These are phyloP conservation scores for Propithecus perrieri DNA, from an alignment of 2,797 vertebrate genomes.

Conservation along the genomic window DNA sequence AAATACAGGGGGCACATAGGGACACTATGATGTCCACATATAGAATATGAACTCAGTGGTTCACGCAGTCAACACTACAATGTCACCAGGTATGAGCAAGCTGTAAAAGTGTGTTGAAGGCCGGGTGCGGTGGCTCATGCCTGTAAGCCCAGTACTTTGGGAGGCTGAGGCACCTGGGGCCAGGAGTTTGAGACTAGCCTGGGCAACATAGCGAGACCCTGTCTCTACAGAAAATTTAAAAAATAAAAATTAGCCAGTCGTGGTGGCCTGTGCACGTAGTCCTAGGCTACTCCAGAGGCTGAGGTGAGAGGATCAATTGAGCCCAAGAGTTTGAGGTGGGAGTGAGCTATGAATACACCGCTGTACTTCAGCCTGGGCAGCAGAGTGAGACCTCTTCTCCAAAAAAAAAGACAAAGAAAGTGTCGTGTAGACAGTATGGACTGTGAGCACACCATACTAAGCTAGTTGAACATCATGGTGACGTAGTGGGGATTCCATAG, in stretches of 20 bases:
- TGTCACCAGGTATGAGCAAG: background rate
- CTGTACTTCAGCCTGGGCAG: background rate
- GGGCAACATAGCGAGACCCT: background rate
- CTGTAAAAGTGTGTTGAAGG: background rate
- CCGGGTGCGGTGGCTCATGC: background rate
- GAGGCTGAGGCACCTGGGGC: background rate
- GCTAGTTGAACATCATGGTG: background rate
- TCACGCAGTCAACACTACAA: background rate
- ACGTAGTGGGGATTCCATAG: background rate
- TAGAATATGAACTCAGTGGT: background rate
- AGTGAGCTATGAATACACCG: background rate
- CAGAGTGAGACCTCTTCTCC: background rate
- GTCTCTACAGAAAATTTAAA: background rate
- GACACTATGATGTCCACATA: background rate
- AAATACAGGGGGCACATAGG: background rate
- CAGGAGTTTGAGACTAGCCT: background rate
- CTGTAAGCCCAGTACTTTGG: background rate
- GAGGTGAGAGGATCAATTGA: background rate
- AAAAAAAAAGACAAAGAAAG: background rate
- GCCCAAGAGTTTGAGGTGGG: background rate
- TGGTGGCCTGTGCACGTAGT: background rate
- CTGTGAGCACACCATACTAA: background rate
- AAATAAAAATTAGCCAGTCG: background rate
- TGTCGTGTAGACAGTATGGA: background rate
- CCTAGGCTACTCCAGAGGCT: background rate